Evolutionary conservation across 2,113 vertebrate species (phyloP), one percentile per base, ranked within the genome.

Genomic region (Anolis sagrei): DNA sequence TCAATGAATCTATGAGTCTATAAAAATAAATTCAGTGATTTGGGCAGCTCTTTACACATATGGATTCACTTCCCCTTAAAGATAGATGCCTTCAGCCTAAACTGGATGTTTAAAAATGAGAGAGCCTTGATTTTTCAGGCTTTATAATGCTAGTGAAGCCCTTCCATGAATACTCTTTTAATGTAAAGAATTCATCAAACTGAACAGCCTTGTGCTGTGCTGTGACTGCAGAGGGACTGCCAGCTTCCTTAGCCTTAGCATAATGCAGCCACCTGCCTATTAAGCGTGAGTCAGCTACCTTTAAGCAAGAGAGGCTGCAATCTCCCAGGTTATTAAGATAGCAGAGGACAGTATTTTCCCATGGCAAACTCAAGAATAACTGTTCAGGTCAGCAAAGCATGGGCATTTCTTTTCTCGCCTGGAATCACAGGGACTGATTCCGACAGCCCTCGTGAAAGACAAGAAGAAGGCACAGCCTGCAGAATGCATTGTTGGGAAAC

Each of bases 261-360:
- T 48, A 87, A 73, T n/a, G 25, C 18, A 73, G 36, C n/a, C 16
- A 32, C 54, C 36, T 79, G 81, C 39, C 29, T 3, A 36, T 61
- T 61, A 74, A 86, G 77, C 7, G 5, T 61, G 64, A 70, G 27
- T 83, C 4, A 76, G 66, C 29, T 13, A 14, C 64, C 44, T 79
- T 32, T 49, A 23, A 51, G 81, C 39, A 77, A 44, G 62, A 21
- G 10, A n/a, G 69, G 23, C 11, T 1, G 18, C 29, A 29, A 44
- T 66, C 18, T 8, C 27, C 61, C 23, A 76, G n/a, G 73, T 36
- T 78, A 78, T 84, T 62, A 25, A 88, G 74, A 84, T 14, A 88
- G 11, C 66, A 7, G 2, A 80, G 81, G 19, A 48, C 74, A 19
- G 34, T 27, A 48, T 32, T 83, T 44, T 49, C 62, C 73, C 66